phyloP scores from a whole-genome alignment of 2,888 invertebrate species.

The Deroplatys truncata region DNA sequence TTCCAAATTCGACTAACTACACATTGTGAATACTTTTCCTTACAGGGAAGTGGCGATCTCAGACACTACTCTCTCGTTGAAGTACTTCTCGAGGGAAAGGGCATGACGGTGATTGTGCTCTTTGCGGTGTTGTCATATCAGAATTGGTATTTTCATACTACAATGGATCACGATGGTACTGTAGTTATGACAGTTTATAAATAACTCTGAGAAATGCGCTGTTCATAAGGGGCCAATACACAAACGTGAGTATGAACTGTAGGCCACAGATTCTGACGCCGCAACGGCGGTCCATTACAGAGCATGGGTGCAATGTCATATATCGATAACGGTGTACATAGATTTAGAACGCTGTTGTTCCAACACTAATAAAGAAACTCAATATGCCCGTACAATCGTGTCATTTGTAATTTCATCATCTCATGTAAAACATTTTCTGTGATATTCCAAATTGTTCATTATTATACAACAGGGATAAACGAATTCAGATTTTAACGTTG shows the following conservation, averaged over 20 bases:
- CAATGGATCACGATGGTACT: background rate
- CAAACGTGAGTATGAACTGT: background rate
- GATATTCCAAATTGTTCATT: background rate
- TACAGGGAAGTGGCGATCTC: background rate
- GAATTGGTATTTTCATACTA: background rate
- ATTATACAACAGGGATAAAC: background rate
- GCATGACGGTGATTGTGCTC: background rate
- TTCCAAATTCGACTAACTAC: background rate
- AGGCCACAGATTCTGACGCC: background rate
- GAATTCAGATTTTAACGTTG: background rate
- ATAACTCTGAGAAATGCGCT: background rate
- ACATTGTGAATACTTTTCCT: background rate
- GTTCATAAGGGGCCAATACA: background rate
- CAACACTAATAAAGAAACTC: background rate
- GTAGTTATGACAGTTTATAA: background rate
- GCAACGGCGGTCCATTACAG: background rate
- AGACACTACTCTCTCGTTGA: background rate
- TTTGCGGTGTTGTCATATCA: background rate
- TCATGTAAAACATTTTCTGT: slow-evolving; percentile 7
- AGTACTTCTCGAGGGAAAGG: background rate
- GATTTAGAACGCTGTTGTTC: background rate
- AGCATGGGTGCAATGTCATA: background rate
- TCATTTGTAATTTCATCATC: background rate
- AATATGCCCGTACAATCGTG: background rate
- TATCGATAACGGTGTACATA: background rate